phyloP scores from a whole-genome alignment of 2,888 invertebrate species.

The Eupithecia dodoneata region DNA sequence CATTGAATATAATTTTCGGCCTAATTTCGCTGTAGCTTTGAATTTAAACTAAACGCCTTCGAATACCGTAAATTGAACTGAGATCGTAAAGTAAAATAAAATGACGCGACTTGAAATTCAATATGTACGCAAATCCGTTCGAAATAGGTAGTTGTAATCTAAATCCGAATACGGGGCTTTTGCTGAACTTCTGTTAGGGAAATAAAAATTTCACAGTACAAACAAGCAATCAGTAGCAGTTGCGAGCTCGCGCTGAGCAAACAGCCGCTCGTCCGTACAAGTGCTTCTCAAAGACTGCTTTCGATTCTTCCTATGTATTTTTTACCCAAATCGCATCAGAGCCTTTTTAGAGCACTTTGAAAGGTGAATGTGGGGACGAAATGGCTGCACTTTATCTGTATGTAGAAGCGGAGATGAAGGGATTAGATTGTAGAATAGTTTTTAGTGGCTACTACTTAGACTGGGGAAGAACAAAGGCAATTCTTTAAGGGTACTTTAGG shows the following conservation, averaged over 20 bases:
- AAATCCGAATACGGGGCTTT: conserved; percentile 55
- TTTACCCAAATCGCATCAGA: conserved; percentile 60
- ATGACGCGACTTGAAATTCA: conserved; percentile 32
- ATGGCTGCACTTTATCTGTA: conserved; percentile 40
- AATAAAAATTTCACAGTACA: conserved; percentile 76
- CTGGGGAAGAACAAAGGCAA: background rate
- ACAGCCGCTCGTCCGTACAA: conserved; percentile 58
- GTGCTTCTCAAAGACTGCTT: conserved; percentile 73
- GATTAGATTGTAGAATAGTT: conserved; percentile 22
- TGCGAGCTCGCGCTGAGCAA: conserved; percentile 73
- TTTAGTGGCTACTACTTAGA: conserved; percentile 22
- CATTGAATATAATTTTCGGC: conserved; percentile 30
- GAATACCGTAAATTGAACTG: conserved; percentile 17
- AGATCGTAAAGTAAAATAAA: conserved; percentile 30
- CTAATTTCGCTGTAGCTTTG: conserved; percentile 29
- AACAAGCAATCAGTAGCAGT: conserved; percentile 81
- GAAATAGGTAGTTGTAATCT: conserved; percentile 47
- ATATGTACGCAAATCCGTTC: conserved; percentile 35
- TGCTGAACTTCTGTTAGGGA: conserved; percentile 58
- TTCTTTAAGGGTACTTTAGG: background rate
- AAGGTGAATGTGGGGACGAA: conserved; percentile 46
- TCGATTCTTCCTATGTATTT: conserved; percentile 63
- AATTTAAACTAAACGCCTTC: conserved; percentile 23
- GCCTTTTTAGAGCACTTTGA: conserved; percentile 52
- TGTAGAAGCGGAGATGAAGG: conserved; percentile 18